Evolutionary conservation across 2,113 vertebrate genomes (phyloP).

Genomic region (Motacilla tschutschensis): DNA sequence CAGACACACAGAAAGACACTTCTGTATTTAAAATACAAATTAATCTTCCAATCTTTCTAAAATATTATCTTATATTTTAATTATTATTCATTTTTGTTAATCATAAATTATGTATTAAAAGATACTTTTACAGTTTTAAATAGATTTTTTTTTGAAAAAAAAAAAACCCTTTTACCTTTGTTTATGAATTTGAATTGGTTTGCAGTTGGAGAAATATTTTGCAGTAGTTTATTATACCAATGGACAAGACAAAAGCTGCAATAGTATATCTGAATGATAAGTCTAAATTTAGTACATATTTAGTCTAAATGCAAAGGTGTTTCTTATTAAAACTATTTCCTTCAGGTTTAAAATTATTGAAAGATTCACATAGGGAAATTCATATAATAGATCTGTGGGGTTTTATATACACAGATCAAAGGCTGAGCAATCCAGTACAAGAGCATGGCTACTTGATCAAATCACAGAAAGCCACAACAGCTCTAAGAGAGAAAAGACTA

Average conservation of each 20-base stretch:
- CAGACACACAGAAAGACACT: not conserved
- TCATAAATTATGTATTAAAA: slow-evolving; percentile 61
- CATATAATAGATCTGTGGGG: not conserved
- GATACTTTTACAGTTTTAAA: slow-evolving; percentile 37
- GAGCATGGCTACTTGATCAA: not conserved
- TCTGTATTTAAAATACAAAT: not conserved
- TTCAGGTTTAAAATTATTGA: not conserved
- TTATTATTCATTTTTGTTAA: slow-evolving; percentile 40
- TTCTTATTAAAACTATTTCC: not conserved
- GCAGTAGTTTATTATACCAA: slow-evolving; percentile 23
- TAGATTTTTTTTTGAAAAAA: slow-evolving; percentile 34
- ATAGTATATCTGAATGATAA: slow-evolving; percentile 17
- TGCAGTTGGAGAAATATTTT: slow-evolving; percentile 19
- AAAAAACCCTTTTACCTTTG: slow-evolving; percentile 46
- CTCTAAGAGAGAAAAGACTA: not conserved
- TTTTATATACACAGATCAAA: not conserved
- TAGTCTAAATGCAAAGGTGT: not conserved
- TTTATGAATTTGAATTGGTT: slow-evolving; percentile 56
- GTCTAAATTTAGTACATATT: not conserved
- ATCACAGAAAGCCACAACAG: not conserved
- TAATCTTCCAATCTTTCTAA: not conserved
- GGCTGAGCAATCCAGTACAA: not conserved
- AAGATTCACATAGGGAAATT: not conserved
- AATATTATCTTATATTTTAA: slow-evolving; percentile 25
- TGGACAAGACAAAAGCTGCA: not conserved